A percentile compares a stretch with the other conserved stretches of the same genome.
These are phyloP conservation scores for Beaufortia kweichowensis DNA, from an alignment of 2,113 vertebrate genomes.

Conservation along the genomic window DNA sequence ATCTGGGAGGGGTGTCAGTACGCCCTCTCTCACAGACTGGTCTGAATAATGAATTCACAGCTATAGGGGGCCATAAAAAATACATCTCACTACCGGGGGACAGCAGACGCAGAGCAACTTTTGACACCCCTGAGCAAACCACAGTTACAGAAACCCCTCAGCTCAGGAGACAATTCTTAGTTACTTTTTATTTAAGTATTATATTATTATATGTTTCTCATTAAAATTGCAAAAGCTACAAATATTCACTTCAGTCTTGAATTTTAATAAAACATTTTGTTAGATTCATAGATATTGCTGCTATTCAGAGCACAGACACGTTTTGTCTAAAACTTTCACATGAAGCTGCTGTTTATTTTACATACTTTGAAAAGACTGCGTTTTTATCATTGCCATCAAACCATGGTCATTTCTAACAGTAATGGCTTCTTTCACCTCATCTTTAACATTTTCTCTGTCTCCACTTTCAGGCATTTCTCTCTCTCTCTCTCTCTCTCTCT, in stretches of 20 bases:
- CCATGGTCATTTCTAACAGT: slow-evolving; percentile 23
- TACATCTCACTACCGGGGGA: slow-evolving; percentile 57
- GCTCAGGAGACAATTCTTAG: neutral
- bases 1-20: slow-evolving; percentile 35
- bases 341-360: too few relatives aligned
- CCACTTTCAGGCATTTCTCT: slow-evolving; percentile 61
- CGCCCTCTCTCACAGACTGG: slow-evolving; percentile 49
- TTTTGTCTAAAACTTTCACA: too few relatives aligned
- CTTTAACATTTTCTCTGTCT: slow-evolving; percentile 45
- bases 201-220: neutral
- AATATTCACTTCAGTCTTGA: too few relatives aligned
- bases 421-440: slow-evolving; percentile 20
- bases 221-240: neutral
- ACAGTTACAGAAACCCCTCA: neutral
- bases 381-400: neutral
- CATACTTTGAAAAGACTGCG: too few relatives aligned
- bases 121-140: slow-evolving; percentile 24
- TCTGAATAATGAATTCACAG: slow-evolving; percentile 66
- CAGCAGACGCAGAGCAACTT: slow-evolving; percentile 43
- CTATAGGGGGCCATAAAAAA: slow-evolving; percentile 68
- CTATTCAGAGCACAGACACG: neutral
- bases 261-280: neutral
- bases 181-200: neutral
- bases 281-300: neutral
- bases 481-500: slow-evolving; percentile 13